These are phyloP conservation scores for Phaethornis superciliosus DNA, from an alignment of 2,113 vertebrate species.

Conservation along the genomic window DNA sequence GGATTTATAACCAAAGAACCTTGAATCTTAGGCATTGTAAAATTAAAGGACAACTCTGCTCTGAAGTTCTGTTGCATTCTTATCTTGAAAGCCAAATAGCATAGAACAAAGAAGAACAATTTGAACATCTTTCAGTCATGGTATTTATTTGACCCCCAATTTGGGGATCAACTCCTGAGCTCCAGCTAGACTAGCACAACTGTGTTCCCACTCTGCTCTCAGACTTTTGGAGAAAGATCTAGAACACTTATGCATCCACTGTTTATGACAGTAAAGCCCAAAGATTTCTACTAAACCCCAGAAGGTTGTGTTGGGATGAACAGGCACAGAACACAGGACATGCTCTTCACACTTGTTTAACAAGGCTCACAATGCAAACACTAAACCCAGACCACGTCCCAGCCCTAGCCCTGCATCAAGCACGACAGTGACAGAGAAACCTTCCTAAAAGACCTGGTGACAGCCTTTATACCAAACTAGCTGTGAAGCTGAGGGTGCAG, in stretches of 20 bases:
- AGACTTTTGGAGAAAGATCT: background rate
- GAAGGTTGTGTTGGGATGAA: fast-evolving
- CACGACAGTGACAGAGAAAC: background rate
- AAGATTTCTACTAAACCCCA: background rate
- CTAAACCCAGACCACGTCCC: background rate
- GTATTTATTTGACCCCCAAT: background rate
- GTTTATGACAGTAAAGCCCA: background rate
- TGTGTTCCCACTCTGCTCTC: background rate
- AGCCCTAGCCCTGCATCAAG: background rate
- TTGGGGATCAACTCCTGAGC: background rate
- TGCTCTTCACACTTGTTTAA: fast-evolving
- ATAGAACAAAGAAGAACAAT: background rate
- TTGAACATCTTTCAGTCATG: background rate
- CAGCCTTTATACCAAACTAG: background rate
- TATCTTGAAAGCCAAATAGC: slow-evolving; percentile 14
- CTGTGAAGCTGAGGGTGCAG: fast-evolving
- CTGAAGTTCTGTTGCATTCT: background rate
- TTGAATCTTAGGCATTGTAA: slow-evolving; percentile 5
- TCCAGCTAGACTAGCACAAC: background rate
- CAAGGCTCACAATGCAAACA: fast-evolving
- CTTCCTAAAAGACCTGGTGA: background rate
- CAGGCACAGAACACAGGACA: no score
- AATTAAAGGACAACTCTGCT: slow-evolving; percentile 3
- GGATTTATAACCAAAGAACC: slow-evolving; percentile 1
- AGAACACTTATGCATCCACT: background rate